Base-by-base conservation (phyloP, 92 coral and sea anemone genomes). In the Phenganax subtilis region DNA sequence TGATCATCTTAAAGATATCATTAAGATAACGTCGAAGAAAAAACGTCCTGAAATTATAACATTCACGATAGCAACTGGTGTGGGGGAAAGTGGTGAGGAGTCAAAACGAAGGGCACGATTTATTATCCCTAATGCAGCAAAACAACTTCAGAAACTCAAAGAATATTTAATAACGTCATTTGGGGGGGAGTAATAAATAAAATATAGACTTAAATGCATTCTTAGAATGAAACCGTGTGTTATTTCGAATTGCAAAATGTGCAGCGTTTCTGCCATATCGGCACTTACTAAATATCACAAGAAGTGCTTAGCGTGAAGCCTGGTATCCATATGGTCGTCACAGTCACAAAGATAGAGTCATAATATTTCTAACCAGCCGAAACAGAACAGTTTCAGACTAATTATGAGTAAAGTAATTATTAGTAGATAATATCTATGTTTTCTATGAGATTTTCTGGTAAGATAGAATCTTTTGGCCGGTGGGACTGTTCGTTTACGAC, bases 21-120 rank as follows among this genome's bases (percentile, higher is more conserved):
- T 91, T 37, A 96, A 96, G 65, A 96, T 96, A 64, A 92, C 97
- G 10, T 93, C 98, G 8, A 93, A 91, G 89, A 86, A 91, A 81
- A 90, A 88, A 80, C 97, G 90, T 53, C 98, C 98, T 31, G 97
- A 93, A 73, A 72, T 93, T 12, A 93, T 93, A 63, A 93, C 98
- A 65, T 93, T 93, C 85, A 92, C 83, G 56, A 27, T 79, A 61
- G 51, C 83, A 61, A 6, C 74, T 6, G 69, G 65, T 10, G 17
- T 20, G 62, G 61, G 69, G 17, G 47, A 37, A 37, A 37, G 47
- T 37, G 47, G 47, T 37, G 81, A 76, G 16, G 83, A 79, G 10
- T 3, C 72, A 47, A 51, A 79, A 51, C 44, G 56, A n/a, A 67
- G 83, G 27, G 72, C 37, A 51, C 88, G 96, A 85, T 96, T 89